Conservation (phyloP, 2,797 vertebrate species). For the Cheirogaleus major region DNA sequence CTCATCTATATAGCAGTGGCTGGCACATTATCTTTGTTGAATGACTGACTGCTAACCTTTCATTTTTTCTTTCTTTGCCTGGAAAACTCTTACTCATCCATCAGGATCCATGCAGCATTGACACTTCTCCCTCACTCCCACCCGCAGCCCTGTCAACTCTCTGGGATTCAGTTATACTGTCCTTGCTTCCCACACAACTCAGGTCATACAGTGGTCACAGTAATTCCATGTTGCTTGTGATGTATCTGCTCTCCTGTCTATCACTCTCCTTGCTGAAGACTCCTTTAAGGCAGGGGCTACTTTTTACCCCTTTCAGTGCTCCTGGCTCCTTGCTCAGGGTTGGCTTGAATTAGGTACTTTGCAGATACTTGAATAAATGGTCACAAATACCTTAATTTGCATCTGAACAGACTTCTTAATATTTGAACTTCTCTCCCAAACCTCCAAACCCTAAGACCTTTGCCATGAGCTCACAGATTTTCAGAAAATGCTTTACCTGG, state of each 20-base stretch:
- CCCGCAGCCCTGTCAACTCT: background rate
- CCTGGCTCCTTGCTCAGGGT: background rate
- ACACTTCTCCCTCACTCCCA: background rate
- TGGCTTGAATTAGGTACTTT: background rate
- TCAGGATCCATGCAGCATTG: background rate
- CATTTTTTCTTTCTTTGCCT: background rate
- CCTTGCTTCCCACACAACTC: background rate
- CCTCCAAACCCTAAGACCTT: background rate
- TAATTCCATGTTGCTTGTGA: background rate
- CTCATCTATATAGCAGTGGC: background rate
- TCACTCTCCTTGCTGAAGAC: background rate
- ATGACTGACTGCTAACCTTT: background rate
- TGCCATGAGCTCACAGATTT: background rate
- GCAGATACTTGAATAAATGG: background rate
- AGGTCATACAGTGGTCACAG: background rate
- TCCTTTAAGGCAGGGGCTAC: background rate
- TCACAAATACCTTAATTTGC: background rate
- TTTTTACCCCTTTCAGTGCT: background rate
- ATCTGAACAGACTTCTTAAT: conserved; percentile 1
- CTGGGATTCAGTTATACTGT: background rate
- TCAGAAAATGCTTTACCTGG: conserved; percentile 23
- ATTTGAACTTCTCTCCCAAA: background rate
- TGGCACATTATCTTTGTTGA: background rate
- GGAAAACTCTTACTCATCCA: background rate
- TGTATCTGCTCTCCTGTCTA: background rate